Conservation (phyloP, 2,888 invertebrate genomes). For the Anodontia alba region DNA sequence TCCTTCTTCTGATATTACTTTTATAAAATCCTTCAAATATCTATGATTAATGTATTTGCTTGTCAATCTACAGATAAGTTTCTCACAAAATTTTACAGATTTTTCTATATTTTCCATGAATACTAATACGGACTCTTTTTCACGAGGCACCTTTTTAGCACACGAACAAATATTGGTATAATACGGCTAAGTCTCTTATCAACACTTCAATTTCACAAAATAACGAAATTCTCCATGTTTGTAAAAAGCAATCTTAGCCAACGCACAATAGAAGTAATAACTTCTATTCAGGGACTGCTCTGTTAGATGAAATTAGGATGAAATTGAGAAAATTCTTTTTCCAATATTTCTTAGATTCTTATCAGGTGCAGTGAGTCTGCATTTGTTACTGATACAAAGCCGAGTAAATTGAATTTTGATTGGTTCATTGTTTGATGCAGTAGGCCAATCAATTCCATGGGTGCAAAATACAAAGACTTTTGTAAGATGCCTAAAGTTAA, state of each 20-base stretch:
- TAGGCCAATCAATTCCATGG: constrained; percentile 52
- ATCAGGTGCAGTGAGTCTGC: constrained; percentile 44
- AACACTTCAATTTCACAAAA: constrained; percentile 7
- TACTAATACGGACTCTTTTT: constrained; percentile 4
- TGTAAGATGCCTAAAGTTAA: neutral
- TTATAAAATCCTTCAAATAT: constrained; percentile 2
- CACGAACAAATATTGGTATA: constrained; percentile 16
- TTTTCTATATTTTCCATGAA: constrained; percentile 11
- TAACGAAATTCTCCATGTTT: constrained; percentile 16
- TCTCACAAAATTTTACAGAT: constrained; percentile 16
- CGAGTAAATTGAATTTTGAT: constrained; percentile 64
- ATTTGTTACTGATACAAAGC: constrained; percentile 25
- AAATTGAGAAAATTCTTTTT: constrained; percentile 61
- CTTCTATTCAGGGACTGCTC: constrained; percentile 6
- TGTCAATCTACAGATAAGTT: constrained; percentile 14
- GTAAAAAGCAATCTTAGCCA: constrained; percentile 12
- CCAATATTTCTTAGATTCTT: constrained; percentile 58
- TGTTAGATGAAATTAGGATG: constrained; percentile 45
- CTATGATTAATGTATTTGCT: constrained; percentile 9
- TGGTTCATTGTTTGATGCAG: constrained; percentile 57
- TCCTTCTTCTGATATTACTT: neutral
- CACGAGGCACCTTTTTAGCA: neutral
- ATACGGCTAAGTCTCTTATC: constrained; percentile 19
- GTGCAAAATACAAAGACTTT: constrained; percentile 8
- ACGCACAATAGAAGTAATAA: constrained; percentile 14